Base-by-base conservation (phyloP, 2,113 vertebrate species). In the Megalops atlanticus region DNA sequence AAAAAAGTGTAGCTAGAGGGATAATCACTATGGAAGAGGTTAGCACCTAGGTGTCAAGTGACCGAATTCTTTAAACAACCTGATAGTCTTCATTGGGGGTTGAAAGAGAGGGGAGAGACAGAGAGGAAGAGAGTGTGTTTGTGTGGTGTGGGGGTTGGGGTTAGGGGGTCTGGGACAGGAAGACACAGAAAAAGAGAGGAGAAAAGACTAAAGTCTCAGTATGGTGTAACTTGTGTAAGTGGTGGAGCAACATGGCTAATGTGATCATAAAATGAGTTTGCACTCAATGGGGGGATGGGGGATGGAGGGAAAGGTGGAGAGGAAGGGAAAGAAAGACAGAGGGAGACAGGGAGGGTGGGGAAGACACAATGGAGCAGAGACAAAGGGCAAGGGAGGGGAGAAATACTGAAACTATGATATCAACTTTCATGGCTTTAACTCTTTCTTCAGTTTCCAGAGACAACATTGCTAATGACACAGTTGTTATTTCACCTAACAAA, bases 41-140 rank as follows among this genome's bases (percentile, higher is more conserved):
- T 81, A 71, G 54, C 74, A 71, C 54, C 45, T 81, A 76, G 74
- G 82, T 89, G 81, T 89, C 84, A 77, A 81, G 84, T 89, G 81
- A 87, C 85, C 87, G 77, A 81, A 82, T 77, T 84, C 85, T 85
- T 85, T 85, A 86, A 85, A 89, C 83, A 71, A 72, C 79, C 69
- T 54, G 79, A 80, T 80, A 81, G 80, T 75, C 76, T 78, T 85
- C 76, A 85, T 81, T 74, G 31, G 83, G n/a, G 83, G 79, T 43
- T 73, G 77, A 43, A 85, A 85, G 83, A 89, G 33, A 76, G 68
- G 71, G 43, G n/a, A 72, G 73, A 79, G 54, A 54, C 35, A 80
- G 78, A 75, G 49, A 86, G 69, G 71, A 80, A 84, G 78, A 82
- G 80, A 74, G 87, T 88, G 89, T 89, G 75, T 1, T 24, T 47